Conservation (phyloP, 2,113 vertebrate species). For the Todiramphus saurophagus region DNA sequence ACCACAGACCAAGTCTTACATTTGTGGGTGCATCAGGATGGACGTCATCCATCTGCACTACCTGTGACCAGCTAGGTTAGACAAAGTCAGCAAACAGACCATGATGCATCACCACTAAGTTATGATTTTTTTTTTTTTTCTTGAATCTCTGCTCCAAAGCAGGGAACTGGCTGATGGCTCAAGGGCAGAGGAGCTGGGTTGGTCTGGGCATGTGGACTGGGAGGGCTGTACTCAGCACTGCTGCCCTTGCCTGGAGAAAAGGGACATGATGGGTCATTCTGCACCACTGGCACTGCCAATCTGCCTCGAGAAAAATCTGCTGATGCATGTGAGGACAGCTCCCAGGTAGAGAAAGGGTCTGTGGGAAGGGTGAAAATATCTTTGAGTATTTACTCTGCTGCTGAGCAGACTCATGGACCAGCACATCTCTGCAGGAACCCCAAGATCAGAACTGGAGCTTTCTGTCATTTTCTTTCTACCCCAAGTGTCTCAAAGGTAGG, state of each 20-base stretch:
- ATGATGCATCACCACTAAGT: rapidly evolving
- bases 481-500: not conserved
- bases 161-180: not conserved
- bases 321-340: not conserved
- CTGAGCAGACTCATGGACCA: not conserved
- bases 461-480: not conserved
- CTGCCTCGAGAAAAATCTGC: not conserved
- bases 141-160: rapidly evolving
- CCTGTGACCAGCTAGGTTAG: not conserved
- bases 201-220: too few relatives aligned
- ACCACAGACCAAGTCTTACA: rapidly evolving
- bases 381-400: not conserved
- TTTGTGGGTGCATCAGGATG: too few relatives aligned
- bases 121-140: too few relatives aligned
- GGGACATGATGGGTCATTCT: not conserved
- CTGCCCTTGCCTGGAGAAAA: not conserved
- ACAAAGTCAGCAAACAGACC: not conserved
- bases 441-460: not conserved
- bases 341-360: not conserved
- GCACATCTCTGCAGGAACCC: too few relatives aligned
- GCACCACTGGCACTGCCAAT: not conserved
- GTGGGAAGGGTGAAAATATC: not conserved
- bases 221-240: not conserved
- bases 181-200: not conserved
- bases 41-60: not conserved